Base-by-base conservation (phyloP, 2,888 invertebrate genomes). In the Lithophane socia region DNA sequence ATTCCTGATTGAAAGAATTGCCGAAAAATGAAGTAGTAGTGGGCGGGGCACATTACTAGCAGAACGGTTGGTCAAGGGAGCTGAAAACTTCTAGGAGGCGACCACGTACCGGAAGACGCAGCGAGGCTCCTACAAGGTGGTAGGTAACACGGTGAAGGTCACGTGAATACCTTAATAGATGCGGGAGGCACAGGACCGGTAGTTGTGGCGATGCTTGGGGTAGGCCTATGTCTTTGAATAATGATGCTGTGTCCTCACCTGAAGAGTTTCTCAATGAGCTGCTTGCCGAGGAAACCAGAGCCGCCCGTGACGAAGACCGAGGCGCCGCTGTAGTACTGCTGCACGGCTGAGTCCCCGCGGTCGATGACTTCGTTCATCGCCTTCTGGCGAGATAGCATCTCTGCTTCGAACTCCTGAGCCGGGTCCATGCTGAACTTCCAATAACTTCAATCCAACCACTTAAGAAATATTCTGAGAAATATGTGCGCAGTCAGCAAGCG, bases 301-400 rank as follows among this genome's bases (percentile, higher is more conserved):
- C 97, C 98, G 1, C 99, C 99, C 0, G 98, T 99, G 69, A 99
- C 95, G 63, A 99, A 97, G 18, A 99, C 94, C 49, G 95, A 93
- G 85, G 97, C 97, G 0, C 94, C 95, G 0, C 92, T 87, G 89
- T 97, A 97, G 94, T 97, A 97, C 82, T 97, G 95, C 1, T 94
- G 87, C 21, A 97, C 95, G 0, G 92, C 83, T 0, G 92, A 93
- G 67, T 91, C 64, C 7, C 80, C 74, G 1, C 72, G 49, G 2
- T 70, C 60, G 8, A 79, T 83, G 8, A 64, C 18, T 2, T 60
- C 82, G 2, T 83, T 83, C 68, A 79, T 78, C 3, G 54, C 18
- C 8, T 73, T 60, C 67, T 83, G 79, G 9, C 42, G 77, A 13
- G 68, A 66, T 13, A 73, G 52, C 72, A 73, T 72, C 52, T 73